Evolutionary conservation across 1,140 invertebrate genomes (phyloP).

Genomic region (Drosophila kikkawai): DNA sequence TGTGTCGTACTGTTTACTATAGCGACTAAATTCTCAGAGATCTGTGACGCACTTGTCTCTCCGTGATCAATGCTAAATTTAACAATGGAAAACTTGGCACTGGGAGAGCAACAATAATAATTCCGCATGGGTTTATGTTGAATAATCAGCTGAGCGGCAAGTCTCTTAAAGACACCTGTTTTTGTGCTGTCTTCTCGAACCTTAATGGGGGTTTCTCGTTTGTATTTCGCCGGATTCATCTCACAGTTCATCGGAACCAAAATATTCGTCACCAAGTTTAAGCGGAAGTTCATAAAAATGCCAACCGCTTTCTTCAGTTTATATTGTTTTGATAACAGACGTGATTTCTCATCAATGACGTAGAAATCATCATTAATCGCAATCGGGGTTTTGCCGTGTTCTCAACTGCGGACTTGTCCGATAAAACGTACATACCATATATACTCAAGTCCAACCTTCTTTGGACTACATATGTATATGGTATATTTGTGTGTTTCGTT

Average conservation of each 20-base stretch:
- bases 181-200: neutral
- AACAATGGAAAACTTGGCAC: conserved; percentile 29
- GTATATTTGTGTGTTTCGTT: neutral
- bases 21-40: conserved; percentile 24
- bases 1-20: conserved; percentile 1
- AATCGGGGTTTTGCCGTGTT: conserved; percentile 10
- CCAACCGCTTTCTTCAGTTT: conserved; percentile 30
- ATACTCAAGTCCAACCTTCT: conserved; percentile 9
- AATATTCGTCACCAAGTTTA: conserved; percentile 65
- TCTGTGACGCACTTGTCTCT: conserved; percentile 51
- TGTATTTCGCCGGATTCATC: conserved; percentile 56
- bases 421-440: conserved; percentile 9
- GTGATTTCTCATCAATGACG: conserved; percentile 43
- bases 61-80: conserved; percentile 41
- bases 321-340: conserved; percentile 43
- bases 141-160: conserved; percentile 24
- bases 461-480: neutral
- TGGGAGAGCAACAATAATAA: conserved; percentile 15
- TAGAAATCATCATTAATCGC: conserved; percentile 7
- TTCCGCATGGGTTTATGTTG: conserved; percentile 23
- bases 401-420: neutral
- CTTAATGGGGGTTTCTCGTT: conserved; percentile 34
- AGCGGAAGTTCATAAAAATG: conserved; percentile 35
- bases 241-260: conserved; percentile 54
- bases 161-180: conserved; percentile 28